Conservation (phyloP, 2,797 vertebrate genomes). For the Apogon talboti region DNA sequence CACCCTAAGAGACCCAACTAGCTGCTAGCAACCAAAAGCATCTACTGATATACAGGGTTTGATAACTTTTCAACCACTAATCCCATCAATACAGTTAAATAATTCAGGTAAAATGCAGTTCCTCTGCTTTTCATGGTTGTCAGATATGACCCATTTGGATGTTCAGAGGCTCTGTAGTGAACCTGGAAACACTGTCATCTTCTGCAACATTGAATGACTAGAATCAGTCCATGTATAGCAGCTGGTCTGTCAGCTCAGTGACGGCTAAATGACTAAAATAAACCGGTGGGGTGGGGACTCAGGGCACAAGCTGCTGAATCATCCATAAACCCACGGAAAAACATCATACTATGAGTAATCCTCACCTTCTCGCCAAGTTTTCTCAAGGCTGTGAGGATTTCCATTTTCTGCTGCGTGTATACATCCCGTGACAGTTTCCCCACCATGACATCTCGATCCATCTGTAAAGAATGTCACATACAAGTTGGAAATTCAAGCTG, state of each 20-base stretch:
- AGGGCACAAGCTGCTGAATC: constrained; percentile 48
- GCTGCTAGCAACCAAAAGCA: too few relatives aligned
- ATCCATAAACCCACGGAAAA: not conserved
- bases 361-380: constrained; percentile 97
- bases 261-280: constrained; percentile 17
- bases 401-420: constrained; percentile 94
- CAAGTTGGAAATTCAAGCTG: constrained; percentile 29
- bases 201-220: too few relatives aligned
- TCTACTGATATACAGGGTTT: too few relatives aligned
- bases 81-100: too few relatives aligned
- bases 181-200: too few relatives aligned
- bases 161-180: too few relatives aligned
- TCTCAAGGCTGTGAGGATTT: constrained; percentile 94
- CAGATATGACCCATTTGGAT: too few relatives aligned
- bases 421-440: constrained; percentile 89
- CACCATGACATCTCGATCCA: constrained; percentile 96
- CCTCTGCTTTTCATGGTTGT: too few relatives aligned
- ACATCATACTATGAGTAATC: not conserved
- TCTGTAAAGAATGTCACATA: constrained; percentile 80
- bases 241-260: constrained; percentile 7
- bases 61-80: too few relatives aligned
- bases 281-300: constrained; percentile 15
- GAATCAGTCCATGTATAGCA: not conserved
- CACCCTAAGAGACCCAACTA: too few relatives aligned
- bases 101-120: too few relatives aligned